These are phyloP conservation scores for Nymphalis polychloros DNA, from an alignment of 2,888 invertebrate genomes.

Conservation along the genomic window DNA sequence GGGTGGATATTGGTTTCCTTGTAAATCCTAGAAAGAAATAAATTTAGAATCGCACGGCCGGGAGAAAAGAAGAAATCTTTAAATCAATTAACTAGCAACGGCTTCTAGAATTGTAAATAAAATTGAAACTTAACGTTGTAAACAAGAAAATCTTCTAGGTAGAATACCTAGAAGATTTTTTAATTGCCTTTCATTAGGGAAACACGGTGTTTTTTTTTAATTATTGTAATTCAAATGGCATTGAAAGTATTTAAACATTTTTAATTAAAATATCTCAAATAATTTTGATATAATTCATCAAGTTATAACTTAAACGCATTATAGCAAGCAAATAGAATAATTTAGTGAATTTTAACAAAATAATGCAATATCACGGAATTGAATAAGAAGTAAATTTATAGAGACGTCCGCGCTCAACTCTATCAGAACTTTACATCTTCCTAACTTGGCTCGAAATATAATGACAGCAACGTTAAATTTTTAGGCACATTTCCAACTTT, in stretches of 20 bases:
- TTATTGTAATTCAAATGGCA: no score
- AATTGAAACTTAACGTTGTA: constrained; percentile 45
- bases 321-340: neutral
- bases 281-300: neutral
- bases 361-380: constrained; percentile 9
- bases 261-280: neutral
- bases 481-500: constrained; percentile 39
- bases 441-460: constrained; percentile 35
- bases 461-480: constrained; percentile 33
- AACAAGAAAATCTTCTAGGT: neutral
- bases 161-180: no score
- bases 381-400: constrained; percentile 8
- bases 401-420: constrained; percentile 13
- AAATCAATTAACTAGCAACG: constrained; percentile 10
- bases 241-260: no score
- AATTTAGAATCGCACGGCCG: neutral
- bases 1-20: constrained; percentile 20
- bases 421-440: constrained; percentile 29
- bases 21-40: constrained; percentile 20
- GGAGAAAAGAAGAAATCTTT: constrained; percentile 6
- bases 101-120: constrained; percentile 8
- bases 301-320: neutral
- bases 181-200: neutral
- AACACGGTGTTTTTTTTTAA: no score
- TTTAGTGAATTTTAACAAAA: constrained; percentile 2